phyloP scores from a whole-genome alignment of 2,113 vertebrate genomes.

The Piprites chloris region DNA sequence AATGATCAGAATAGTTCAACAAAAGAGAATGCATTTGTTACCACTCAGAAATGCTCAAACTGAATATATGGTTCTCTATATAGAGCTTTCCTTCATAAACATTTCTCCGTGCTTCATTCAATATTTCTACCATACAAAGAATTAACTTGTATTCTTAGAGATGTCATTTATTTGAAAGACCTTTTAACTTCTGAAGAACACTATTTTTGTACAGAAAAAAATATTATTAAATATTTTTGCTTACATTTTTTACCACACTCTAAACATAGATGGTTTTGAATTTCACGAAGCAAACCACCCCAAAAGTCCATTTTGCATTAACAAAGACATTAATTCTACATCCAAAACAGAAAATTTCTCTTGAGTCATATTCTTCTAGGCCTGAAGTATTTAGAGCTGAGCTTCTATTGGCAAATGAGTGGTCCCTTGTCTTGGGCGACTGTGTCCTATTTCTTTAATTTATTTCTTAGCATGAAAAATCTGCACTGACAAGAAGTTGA shows the following conservation, averaged over 20 bases:
- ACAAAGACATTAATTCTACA: neutral
- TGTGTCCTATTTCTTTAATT: neutral
- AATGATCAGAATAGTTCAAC: neutral
- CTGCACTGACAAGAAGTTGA: neutral
- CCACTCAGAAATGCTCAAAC: neutral
- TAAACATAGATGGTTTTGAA: slow-evolving; percentile 12
- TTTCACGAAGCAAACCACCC: neutral
- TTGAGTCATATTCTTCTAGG: neutral
- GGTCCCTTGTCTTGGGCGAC: neutral
- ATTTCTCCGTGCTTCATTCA: neutral
- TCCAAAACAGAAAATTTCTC: slow-evolving; percentile 8
- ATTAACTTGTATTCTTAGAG: neutral
- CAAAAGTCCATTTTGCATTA: neutral
- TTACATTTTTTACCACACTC: slow-evolving; percentile 2
- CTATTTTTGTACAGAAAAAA: neutral
- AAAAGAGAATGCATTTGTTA: neutral
- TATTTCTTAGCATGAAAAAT: neutral
- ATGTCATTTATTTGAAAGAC: neutral
- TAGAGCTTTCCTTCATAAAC: neutral
- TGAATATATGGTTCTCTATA: neutral
- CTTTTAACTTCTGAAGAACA: neutral
- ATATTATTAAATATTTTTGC: neutral
- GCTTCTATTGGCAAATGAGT: neutral
- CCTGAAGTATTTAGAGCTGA: neutral
- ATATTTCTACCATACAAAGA: neutral